Evolutionary conservation across 2,113 vertebrate species (phyloP).

Genomic region (Hypomesus transpacificus): DNA sequence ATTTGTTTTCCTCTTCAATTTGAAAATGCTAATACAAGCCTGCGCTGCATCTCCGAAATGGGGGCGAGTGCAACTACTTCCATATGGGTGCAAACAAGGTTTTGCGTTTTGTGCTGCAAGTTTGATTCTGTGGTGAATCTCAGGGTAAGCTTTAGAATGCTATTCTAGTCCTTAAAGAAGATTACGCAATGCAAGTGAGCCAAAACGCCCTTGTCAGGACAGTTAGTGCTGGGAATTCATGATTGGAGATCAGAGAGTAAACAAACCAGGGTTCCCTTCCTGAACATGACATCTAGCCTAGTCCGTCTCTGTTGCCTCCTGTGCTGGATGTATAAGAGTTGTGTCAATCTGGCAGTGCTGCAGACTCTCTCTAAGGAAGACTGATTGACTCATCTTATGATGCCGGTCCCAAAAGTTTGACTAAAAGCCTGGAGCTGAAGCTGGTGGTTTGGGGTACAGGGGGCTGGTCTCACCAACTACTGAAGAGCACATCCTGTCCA

Average conservation of each 20-base stretch:
- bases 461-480: no score
- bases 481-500: not conserved
- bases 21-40: not conserved
- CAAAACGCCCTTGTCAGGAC: not conserved
- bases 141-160: not conserved
- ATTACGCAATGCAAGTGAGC: not conserved
- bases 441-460: no score
- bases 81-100: not conserved
- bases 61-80: not conserved
- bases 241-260: conserved; percentile 4
- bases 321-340: no score
- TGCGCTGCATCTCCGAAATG: not conserved
- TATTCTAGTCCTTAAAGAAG: not conserved
- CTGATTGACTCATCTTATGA: no score
- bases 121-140: not conserved
- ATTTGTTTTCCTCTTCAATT: not conserved
- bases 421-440: no score
- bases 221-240: conserved; percentile 1
- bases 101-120: not conserved
- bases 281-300: not conserved
- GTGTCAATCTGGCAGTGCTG: no score
- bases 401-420: no score
- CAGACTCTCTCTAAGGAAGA: no score
- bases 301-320: no score
- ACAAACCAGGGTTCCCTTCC: not conserved